A percentile compares a stretch with the other conserved stretches of the same genome.
Conservation (phyloP, 2,113 vertebrate genomes). For the Monarcha castaneiventris region DNA sequence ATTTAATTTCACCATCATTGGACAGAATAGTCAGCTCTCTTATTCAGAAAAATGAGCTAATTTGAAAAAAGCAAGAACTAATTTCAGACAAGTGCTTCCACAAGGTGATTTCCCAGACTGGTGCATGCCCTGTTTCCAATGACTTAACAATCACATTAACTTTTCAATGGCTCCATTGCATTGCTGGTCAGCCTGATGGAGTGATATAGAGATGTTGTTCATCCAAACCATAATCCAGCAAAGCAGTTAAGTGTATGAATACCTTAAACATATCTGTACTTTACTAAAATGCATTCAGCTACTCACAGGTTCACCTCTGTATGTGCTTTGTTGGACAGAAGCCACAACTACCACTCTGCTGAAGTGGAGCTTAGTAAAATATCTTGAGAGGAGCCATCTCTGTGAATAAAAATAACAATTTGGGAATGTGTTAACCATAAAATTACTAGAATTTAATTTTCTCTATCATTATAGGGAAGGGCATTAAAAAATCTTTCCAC, state of each 20-base stretch:
- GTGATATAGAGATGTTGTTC: background rate
- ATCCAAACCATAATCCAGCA: background rate
- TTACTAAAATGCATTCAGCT: background rate
- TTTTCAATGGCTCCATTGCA: background rate
- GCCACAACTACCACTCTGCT: background rate
- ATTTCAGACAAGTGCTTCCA: slow-evolving; percentile 47
- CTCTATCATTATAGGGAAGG: background rate
- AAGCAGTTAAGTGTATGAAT: background rate
- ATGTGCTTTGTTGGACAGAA: background rate
- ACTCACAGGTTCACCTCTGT: background rate
- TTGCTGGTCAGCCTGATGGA: background rate
- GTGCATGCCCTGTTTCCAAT: slow-evolving; percentile 15
- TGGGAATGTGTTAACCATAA: slow-evolving; percentile 9
- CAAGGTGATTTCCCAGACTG: background rate
- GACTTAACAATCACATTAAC: slow-evolving; percentile 40
- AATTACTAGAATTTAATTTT: slow-evolving; percentile 22
- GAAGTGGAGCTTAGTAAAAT: background rate
- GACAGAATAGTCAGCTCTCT: slow-evolving; percentile 26
- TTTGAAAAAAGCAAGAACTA: slow-evolving; percentile 45
- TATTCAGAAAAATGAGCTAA: slow-evolving; percentile 53
- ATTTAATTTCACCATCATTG: slow-evolving; percentile 35
- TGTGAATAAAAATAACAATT: slow-evolving; percentile 20
- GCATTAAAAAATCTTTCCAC: background rate
- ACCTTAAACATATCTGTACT: background rate
- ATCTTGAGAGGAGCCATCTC: background rate